Evolutionary conservation across 2,797 vertebrate genomes (phyloP), one percentile per base, ranked within the genome.

Genomic region (Tinamus major): DNA sequence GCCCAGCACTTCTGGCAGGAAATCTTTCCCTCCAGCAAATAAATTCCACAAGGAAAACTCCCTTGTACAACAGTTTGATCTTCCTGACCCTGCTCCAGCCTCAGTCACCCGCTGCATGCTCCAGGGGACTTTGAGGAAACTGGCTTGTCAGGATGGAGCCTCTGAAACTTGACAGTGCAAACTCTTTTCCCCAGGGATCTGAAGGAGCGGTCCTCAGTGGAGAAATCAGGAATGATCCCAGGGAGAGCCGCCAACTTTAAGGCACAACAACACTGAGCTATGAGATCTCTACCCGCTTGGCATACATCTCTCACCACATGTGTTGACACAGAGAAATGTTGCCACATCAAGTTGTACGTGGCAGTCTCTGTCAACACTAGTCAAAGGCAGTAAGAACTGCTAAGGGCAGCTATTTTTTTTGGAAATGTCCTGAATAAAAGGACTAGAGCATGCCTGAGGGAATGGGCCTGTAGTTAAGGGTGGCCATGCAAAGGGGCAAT

Each of bases 251-350:
- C 91, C 91, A 92, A 21, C 1, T 2, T 89, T 74, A 87, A 69
- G 87, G 89, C 91, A 41, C 81, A 92, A 19, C 85, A 79, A 31
- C 46, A 33, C 21, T 49, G 84, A 93, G 49, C 70, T 89, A 63
- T n/a, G 70, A 71, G 81, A 59, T 75, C 64, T 85, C 89, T 92
- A 18, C 77, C 65, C 3, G 0, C 80, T 92, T 89, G 87, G 86
- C 92, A 94, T 67, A 85, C 77, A 85, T 95, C 86, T 92, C 83
- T 92, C 91, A 91, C 46, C 71, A 79, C 64, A 67, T 61, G 86
- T 89, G 88, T 75, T 90, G 93, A 92, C 92, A 92, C 27, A 6
- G 55, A 89, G 94, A 61, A 96, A 93, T 83, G 88, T 88, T 92
- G 86, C 89, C 69, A 80, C 10, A 10, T 95, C 92, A 95, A 10